Evolutionary conservation across 2,113 vertebrate genomes (phyloP).

Genomic region (Pipa parva): DNA sequence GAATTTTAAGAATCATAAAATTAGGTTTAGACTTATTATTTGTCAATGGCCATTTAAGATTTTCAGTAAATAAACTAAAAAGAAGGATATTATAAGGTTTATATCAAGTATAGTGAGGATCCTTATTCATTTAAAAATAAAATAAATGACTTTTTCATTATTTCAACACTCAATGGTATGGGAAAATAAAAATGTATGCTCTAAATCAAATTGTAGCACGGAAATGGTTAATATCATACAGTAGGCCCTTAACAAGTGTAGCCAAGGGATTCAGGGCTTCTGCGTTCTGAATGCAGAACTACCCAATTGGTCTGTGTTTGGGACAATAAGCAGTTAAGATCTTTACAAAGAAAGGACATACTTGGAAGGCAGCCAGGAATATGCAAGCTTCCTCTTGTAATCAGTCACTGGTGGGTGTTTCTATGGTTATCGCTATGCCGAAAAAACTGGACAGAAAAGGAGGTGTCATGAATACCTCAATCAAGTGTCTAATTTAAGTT

Average conservation of each 20-base stretch:
- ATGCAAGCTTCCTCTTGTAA: conserved; percentile 26
- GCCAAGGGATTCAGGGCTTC: neutral
- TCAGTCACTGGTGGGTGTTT: conserved; percentile 25
- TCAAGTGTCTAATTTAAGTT: neutral
- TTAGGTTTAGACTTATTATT: too few species aligned
- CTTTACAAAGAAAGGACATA: conserved; percentile 24
- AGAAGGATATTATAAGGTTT: too few species aligned
- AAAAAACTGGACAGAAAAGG: conserved; percentile 9
- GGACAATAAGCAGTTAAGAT: conserved; percentile 18
- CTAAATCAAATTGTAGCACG: neutral
- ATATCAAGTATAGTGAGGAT: too few species aligned
- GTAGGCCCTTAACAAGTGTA: neutral
- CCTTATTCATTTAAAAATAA: too few species aligned
- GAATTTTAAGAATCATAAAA: too few species aligned
- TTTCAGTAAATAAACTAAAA: too few species aligned
- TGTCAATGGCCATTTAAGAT: too few species aligned
- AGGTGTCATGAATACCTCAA: conserved; percentile 1
- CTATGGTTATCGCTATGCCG: conserved; percentile 22
- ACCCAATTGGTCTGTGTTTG: neutral
- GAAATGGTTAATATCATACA: neutral
- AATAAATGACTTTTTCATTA: too few species aligned
- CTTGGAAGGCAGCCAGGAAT: conserved; percentile 22
- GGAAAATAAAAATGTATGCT: too few species aligned
- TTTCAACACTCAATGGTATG: too few species aligned
- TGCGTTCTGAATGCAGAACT: neutral